phyloP scores from a whole-genome alignment of 2,113 vertebrate species.

The Boulengeromyrus knoepffleri region DNA sequence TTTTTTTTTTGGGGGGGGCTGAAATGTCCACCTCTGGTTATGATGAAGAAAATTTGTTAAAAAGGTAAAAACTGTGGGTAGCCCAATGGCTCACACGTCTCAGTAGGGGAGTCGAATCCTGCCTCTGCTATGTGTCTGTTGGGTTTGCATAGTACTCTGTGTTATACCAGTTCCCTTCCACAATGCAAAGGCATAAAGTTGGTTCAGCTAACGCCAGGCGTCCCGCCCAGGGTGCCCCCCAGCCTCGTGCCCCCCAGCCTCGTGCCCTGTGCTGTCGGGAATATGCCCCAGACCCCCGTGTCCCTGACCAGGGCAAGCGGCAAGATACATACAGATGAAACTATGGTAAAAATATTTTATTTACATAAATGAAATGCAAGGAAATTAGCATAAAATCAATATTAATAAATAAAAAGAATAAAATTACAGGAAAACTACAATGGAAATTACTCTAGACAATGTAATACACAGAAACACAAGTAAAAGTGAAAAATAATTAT shows the following conservation, averaged over 20 bases:
- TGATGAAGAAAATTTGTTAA: not conserved
- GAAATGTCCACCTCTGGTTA: not conserved
- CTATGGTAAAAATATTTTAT: not conserved
- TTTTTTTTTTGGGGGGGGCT: not conserved
- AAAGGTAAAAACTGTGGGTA: too few species aligned
- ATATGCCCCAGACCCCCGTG: not conserved
- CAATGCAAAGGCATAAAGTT: not conserved
- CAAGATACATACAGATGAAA: not conserved
- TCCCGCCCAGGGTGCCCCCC: too few species aligned
- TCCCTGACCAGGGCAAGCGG: not conserved
- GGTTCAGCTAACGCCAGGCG: not conserved
- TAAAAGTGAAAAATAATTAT: not conserved
- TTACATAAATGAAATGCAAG: not conserved
- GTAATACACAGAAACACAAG: not conserved
- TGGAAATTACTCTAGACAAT: not conserved
- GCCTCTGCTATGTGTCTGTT: too few species aligned
- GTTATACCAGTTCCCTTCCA: too few species aligned
- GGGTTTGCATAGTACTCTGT: too few species aligned
- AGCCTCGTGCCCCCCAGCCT: not conserved
- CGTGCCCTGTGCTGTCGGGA: not conserved
- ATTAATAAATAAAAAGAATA: not conserved
- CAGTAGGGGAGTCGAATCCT: too few species aligned
- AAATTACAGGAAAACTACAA: not conserved
- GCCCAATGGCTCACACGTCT: too few species aligned
- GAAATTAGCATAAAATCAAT: not conserved